Percentiles rank a stretch among this genome's conserved stretches.
phyloP scores from a whole-genome alignment of 1,140 invertebrate genomes.

The Pseudomyrmex dendroicus region DNA sequence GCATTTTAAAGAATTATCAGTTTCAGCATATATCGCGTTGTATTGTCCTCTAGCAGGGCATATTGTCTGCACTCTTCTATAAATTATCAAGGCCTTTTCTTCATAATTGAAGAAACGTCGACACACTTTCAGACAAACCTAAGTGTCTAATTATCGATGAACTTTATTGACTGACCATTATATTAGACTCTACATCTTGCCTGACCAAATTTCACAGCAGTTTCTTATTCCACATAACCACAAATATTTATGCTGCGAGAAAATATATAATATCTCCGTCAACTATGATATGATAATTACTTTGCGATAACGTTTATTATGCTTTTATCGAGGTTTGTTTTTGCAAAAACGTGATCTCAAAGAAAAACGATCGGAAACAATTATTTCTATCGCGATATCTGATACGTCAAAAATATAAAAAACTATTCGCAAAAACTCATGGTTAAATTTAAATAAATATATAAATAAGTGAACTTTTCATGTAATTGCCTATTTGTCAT shows the following conservation, averaged over 20 bases:
- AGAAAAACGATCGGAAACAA: constrained; percentile 13
- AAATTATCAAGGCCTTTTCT: constrained; percentile 37
- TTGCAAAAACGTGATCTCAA: constrained; percentile 31
- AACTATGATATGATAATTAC: background rate
- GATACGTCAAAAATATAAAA: constrained; percentile 10
- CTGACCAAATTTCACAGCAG: constrained; percentile 29
- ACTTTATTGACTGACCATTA: constrained; percentile 76
- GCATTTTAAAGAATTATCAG: constrained; percentile 50
- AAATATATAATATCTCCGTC: background rate
- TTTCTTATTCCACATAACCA: constrained; percentile 69
- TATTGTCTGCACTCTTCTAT: constrained; percentile 57
- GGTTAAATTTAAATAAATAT: constrained; percentile 36
- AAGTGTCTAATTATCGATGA: constrained; percentile 30
- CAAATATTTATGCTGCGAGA: constrained; percentile 4
- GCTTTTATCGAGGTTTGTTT: constrained; percentile 10
- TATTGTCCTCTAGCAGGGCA: constrained; percentile 34
- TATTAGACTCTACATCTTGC: constrained; percentile 76
- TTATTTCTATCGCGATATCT: background rate
- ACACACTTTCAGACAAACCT: constrained; percentile 26
- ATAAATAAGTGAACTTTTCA: too few relatives aligned
- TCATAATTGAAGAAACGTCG: constrained; percentile 37
- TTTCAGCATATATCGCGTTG: constrained; percentile 29
- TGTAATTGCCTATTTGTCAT: constrained; percentile 20
- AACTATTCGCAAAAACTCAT: background rate
- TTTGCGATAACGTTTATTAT: background rate